Evolutionary conservation across 2,113 vertebrate genomes (phyloP).

Genomic region (Arothron firmamentum): DNA sequence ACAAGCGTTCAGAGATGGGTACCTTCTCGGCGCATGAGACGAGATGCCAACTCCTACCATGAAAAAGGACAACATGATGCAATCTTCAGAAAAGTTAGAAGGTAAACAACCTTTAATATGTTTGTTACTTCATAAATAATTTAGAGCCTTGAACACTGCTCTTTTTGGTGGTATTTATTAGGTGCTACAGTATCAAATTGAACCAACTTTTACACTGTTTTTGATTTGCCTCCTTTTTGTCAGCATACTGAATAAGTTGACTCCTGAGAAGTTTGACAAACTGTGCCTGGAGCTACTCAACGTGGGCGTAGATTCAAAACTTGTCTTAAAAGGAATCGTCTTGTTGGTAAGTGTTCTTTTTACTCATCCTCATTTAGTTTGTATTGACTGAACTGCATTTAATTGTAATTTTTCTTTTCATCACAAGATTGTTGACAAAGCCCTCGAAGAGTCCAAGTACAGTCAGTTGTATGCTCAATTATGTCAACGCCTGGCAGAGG

Average conservation of each 20-base stretch:
- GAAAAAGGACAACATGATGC: constrained; percentile 97
- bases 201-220: not conserved
- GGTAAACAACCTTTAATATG: constrained; percentile 69
- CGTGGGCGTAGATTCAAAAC: constrained; percentile 98
- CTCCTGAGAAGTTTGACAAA: constrained; percentile 99
- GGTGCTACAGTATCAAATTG: not conserved
- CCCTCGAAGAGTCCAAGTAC: constrained; percentile 99
- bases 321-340: constrained; percentile 99
- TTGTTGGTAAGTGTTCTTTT: constrained; percentile 85
- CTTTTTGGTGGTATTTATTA: too few relatives aligned
- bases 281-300: constrained; percentile 99
- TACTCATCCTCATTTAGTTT: not conserved
- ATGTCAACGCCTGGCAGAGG: constrained; percentile 99
- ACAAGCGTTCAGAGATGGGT: constrained; percentile 99
- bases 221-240: not conserved
- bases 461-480: constrained; percentile 98
- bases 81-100: constrained; percentile 99
- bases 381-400: accelerated
- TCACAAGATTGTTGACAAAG: constrained; percentile 97
- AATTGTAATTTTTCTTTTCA: not conserved
- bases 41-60: constrained; percentile 95
- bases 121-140: too few relatives aligned
- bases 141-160: too few relatives aligned
- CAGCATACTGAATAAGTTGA: constrained; percentile 99
- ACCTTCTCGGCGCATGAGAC: constrained; percentile 99